These are phyloP conservation scores for Synanthedon tipuliformis DNA, from an alignment of 2,888 invertebrate species.

Conservation along the genomic window DNA sequence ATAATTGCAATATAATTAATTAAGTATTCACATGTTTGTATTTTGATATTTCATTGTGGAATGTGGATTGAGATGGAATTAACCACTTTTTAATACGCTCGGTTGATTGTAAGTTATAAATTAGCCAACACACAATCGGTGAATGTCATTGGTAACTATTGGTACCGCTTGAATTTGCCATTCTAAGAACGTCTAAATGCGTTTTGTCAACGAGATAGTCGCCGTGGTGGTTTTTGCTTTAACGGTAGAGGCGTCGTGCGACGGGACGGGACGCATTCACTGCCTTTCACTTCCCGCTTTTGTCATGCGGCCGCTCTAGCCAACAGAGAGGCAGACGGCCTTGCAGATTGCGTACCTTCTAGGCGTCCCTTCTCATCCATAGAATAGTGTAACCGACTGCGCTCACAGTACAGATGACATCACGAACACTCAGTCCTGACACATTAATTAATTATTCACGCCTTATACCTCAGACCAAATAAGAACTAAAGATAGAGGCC, in stretches of 20 bases:
- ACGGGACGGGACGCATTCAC: constrained; percentile 61
- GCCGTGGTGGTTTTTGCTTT: constrained; percentile 26
- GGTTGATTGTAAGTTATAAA: no score
- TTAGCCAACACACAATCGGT: no score
- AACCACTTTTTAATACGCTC: no score
- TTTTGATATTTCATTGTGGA: no score
- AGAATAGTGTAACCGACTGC: background rate
- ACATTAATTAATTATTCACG: no score
- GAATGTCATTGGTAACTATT: constrained; percentile 1
- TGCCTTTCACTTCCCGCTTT: constrained; percentile 71
- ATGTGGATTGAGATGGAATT: no score
- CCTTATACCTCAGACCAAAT: constrained; percentile 8
- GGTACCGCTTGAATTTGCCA: constrained; percentile 4
- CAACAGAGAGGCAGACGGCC: constrained; percentile 62
- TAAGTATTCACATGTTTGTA: no score
- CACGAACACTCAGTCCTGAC: no score
- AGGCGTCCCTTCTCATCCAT: constrained; percentile 50
- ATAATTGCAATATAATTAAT: no score
- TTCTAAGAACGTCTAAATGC: constrained; percentile 14
- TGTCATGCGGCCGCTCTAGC: constrained; percentile 57
- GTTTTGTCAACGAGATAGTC: constrained; percentile 6
- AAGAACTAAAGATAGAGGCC: no score
- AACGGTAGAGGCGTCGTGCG: constrained; percentile 34
- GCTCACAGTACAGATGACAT: constrained; percentile 7
- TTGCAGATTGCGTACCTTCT: constrained; percentile 55